Base-by-base conservation (phyloP, 2,888 invertebrate genomes). In the Aphodius granarius region DNA sequence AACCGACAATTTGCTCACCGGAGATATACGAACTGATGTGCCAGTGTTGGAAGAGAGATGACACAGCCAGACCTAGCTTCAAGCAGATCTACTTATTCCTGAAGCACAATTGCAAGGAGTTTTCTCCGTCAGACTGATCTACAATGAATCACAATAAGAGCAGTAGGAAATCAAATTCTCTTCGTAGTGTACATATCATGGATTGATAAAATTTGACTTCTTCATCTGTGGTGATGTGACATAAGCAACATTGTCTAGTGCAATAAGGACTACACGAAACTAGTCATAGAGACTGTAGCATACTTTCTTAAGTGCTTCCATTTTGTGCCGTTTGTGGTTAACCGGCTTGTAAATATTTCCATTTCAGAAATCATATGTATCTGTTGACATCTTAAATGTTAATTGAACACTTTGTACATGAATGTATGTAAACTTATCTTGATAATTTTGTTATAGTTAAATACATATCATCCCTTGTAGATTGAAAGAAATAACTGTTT, bases 1-100 rank as follows among this genome's bases (percentile, higher is more conserved):
- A 93, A 82, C 95, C 95, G 65, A 90, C 91, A 73, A 91, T 94
- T 78, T 95, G 95, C 86, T 93, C 94, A 15, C 89, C 91, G 17
- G 92, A 93, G 81, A 91, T 95, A 71, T 94, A 95, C 87, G 91
- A 92, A 79, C 88, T 94, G 79, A 92, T 94, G 93, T 90, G 91
- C 83, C 91, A 91, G 82, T 94, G 92, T 83, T 92, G 91, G 91
- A 89, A 88, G 81, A 86, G 91, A 81, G 91, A 91, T 83, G 91
- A 91, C 81, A 85, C 87, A 63, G 86, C 88, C 73, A 86, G 92
- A 80, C 91, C 91, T 65, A 90, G 89, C 17, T 91, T 92, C 85
- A 91, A 90, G 83, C 89, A 94, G 81, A 92, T 95, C 82, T 91
- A 92, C 85, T 88, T 91, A 81, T 92, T 92, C 82, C 88, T 95